Percentiles rank a stretch among this genome's conserved stretches.
Evolutionary conservation across 2,113 vertebrate genomes (phyloP).

Genomic region (Pterocles orientalis): DNA sequence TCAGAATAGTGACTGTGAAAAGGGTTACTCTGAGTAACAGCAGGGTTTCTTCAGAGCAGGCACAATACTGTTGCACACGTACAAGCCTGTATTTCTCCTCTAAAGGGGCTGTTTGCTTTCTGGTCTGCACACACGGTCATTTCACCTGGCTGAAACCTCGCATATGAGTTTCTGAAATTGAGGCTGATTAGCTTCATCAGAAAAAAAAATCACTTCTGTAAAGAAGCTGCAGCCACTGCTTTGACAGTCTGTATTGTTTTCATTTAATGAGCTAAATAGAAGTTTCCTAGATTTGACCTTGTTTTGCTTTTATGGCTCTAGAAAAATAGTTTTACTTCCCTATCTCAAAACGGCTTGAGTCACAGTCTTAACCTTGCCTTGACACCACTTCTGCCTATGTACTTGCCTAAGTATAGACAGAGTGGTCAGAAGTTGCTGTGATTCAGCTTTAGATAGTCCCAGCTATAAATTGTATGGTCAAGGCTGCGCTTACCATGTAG

Average conservation of each 20-base stretch:
- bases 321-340: not conserved
- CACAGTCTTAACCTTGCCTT: not conserved
- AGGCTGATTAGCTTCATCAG: not conserved
- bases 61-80: not conserved
- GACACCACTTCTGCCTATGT: not conserved
- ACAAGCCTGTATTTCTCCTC: not conserved
- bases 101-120: not conserved
- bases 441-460: not conserved
- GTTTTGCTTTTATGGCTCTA: not conserved
- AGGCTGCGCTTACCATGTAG: not conserved
- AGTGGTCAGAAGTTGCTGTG: not conserved
- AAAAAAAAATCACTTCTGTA: not conserved
- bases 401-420: not conserved
- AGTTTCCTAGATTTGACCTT: not conserved
- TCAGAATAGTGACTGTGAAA: not conserved
- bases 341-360: slow-evolving; percentile 17
- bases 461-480: not conserved
- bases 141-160: not conserved
- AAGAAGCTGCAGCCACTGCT: not conserved
- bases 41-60: not conserved
- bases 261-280: not conserved
- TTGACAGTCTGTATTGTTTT: not conserved
- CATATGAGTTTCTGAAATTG: not conserved
- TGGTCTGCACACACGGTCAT: not conserved
- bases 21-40: not conserved